phyloP scores from a whole-genome alignment of 2,113 vertebrate genomes.

The Madoqua kirkii region DNA sequence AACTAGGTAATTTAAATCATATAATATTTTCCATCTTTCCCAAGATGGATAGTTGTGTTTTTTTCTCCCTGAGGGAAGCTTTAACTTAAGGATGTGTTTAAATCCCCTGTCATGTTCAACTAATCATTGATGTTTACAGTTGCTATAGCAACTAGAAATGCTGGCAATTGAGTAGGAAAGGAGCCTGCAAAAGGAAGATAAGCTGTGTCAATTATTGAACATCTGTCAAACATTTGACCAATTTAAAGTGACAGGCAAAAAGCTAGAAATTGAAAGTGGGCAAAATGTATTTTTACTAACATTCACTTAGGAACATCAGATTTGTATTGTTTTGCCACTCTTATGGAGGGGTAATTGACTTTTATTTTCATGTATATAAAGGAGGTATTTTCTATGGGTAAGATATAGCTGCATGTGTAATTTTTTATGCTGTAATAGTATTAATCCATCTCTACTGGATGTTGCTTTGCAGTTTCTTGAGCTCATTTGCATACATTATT shows the following conservation, averaged over 20 bases:
- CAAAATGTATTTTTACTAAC: conserved; percentile 33
- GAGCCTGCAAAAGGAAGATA: conserved; percentile 69
- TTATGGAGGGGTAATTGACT: conserved; percentile 2
- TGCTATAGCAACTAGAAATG: conserved; percentile 49
- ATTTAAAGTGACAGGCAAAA: conserved; percentile 41
- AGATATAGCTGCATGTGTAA: neutral
- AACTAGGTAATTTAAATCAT: conserved; percentile 19
- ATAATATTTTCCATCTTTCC: conserved; percentile 29
- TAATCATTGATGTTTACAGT: conserved; percentile 59
- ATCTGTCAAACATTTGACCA: conserved; percentile 65
- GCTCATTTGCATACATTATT: neutral
- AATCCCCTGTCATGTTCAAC: neutral
- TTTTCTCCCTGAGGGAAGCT: conserved; percentile 32
- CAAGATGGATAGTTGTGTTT: conserved; percentile 58
- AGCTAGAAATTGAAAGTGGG: conserved; percentile 13
- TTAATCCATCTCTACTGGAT: neutral
- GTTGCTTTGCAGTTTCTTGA: neutral
- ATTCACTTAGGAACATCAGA: neutral
- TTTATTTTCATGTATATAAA: neutral
- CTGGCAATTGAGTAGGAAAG: conserved; percentile 49
- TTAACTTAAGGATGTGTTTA: conserved; percentile 35
- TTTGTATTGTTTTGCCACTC: neutral
- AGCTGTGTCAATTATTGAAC: conserved; percentile 74
- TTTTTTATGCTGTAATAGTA: neutral
- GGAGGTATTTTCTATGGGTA: neutral